Conservation (phyloP, 2,797 vertebrate species). For the Smutsia temminckii region DNA sequence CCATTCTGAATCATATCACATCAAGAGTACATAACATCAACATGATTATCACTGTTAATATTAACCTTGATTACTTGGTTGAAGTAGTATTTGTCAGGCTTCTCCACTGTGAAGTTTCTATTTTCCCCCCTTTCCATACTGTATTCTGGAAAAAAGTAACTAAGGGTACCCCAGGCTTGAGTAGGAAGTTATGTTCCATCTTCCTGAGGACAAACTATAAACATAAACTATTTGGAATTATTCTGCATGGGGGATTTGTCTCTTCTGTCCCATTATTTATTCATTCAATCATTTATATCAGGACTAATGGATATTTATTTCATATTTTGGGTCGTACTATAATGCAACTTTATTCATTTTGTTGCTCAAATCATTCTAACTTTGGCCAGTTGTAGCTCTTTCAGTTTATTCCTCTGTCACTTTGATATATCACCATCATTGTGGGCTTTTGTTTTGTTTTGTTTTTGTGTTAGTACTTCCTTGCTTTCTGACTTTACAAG, state of each 20-base stretch:
- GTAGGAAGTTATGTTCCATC: neutral
- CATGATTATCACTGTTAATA: neutral
- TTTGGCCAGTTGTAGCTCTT: neutral
- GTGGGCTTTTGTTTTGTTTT: neutral
- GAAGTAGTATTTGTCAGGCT: neutral
- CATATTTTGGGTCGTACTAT: neutral
- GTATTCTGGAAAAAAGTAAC: neutral
- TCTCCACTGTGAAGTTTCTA: neutral
- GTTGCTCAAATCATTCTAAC: neutral
- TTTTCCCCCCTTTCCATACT: neutral
- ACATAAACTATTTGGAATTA: neutral
- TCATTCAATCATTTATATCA: neutral
- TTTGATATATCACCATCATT: neutral
- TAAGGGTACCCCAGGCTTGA: neutral
- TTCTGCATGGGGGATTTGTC: neutral
- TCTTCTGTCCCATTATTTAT: neutral
- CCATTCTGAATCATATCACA: neutral
- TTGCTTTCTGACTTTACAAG: neutral
- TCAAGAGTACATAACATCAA: neutral
- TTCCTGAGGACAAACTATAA: neutral
- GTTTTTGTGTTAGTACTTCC: neutral
- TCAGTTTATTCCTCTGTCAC: neutral
- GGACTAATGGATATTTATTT: neutral
- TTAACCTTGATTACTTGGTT: neutral
- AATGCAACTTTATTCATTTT: constrained; percentile 15